These are phyloP conservation scores for Astreopora myriophthalma DNA, from an alignment of 64 coral and sea anemone species.

Conservation along the genomic window DNA sequence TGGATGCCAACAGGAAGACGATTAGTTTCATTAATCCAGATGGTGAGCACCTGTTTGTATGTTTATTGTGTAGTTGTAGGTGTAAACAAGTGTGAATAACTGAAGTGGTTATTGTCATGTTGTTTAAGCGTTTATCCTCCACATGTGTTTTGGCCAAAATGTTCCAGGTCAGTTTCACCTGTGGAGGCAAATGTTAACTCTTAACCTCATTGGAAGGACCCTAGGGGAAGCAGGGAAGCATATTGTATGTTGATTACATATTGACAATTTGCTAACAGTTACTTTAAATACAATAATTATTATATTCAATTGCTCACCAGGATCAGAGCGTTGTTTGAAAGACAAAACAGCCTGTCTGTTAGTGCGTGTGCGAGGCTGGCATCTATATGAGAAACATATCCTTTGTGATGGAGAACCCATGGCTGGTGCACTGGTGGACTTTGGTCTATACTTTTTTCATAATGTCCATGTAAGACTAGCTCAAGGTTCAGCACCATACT, in stretches of 20 bases:
- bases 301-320: slow-evolving; percentile 10
- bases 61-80: neutral
- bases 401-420: slow-evolving; percentile 94
- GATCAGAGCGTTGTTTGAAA: slow-evolving; percentile 85
- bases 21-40: slow-evolving; percentile 87
- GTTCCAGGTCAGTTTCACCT: too few relatives aligned
- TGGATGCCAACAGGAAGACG: slow-evolving; percentile 85
- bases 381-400: slow-evolving; percentile 96
- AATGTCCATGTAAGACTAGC: slow-evolving; percentile 80
- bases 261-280: neutral
- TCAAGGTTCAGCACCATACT: slow-evolving; percentile 91
- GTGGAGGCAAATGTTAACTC: too few relatives aligned
- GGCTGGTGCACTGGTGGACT: slow-evolving; percentile 89
- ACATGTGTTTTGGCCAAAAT: too few relatives aligned
- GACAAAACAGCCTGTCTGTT: slow-evolving; percentile 86
- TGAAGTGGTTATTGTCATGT: too few relatives aligned
- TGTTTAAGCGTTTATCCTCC: too few relatives aligned
- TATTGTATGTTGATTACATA: too few relatives aligned
- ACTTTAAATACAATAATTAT: neutral
- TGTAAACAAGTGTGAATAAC: neutral
- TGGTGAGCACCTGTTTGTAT: slow-evolving; percentile 53
- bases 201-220: too few relatives aligned
- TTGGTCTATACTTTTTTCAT: slow-evolving; percentile 99
- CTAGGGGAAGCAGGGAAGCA: too few relatives aligned
- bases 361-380: slow-evolving; percentile 90